Evolutionary conservation across 1,140 invertebrate species (phyloP).

Genomic region (Ips nitidus): DNA sequence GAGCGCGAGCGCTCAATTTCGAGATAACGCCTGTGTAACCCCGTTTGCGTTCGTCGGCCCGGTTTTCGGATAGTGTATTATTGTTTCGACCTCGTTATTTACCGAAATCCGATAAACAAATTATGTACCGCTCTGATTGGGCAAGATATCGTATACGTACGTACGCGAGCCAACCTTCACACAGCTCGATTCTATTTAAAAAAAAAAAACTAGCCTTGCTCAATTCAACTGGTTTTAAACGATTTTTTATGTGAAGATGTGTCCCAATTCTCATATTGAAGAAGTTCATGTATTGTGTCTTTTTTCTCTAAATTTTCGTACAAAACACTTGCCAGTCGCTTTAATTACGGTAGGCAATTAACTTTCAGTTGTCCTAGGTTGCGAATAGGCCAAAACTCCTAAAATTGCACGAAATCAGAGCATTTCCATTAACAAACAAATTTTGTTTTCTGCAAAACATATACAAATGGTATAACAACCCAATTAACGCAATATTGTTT

Average conservation of each 20-base stretch:
- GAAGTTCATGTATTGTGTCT: too few species aligned
- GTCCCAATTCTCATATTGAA: too few species aligned
- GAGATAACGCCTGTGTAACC: slow-evolving; percentile 31
- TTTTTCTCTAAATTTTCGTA: too few species aligned
- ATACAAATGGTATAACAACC: neutral
- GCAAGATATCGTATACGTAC: slow-evolving; percentile 29
- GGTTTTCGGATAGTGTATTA: slow-evolving; percentile 33
- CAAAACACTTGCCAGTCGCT: too few species aligned
- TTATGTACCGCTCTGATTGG: slow-evolving; percentile 30
- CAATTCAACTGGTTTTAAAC: neutral
- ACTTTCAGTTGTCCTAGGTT: too few species aligned
- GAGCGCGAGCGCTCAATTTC: slow-evolving; percentile 15
- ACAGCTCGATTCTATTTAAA: slow-evolving; percentile 22
- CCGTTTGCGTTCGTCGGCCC: slow-evolving; percentile 26
- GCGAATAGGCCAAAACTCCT: too few species aligned
- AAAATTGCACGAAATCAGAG: too few species aligned
- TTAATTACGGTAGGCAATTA: too few species aligned
- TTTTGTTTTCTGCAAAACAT: too few species aligned
- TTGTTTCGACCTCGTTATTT: slow-evolving; percentile 39
- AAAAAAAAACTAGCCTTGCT: neutral
- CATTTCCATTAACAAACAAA: too few species aligned
- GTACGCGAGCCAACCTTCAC: slow-evolving; percentile 25
- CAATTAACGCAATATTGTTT: slow-evolving; percentile 30
- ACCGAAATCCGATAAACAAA: slow-evolving; percentile 39
- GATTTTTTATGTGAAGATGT: too few species aligned